Base-by-base conservation (phyloP, 2,113 vertebrate species). In the Cyanocitta stelleri region DNA sequence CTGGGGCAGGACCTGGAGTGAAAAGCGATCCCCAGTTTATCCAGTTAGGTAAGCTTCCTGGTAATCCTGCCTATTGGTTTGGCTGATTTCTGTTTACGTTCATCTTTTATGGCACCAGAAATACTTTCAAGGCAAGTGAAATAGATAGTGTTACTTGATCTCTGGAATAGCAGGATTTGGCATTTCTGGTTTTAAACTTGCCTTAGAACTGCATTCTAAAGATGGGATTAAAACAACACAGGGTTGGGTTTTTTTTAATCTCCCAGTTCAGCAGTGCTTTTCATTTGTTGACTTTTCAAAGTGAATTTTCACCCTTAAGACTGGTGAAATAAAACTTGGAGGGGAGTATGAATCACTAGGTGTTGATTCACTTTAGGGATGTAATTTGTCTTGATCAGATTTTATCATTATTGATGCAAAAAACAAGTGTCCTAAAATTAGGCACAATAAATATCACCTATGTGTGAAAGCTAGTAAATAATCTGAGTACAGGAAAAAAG, bases 11-110 rank as follows among this genome's bases (percentile, higher is more conserved):
- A 22, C 97, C 98, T 1, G 99, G 99, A 35, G 99, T 99, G 91
- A 99, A 98, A 98, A 99, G 99, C 0, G 99, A 99, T 32, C 96
- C 99, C 29, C 98, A 98, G 62, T 98, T 98, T 96, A 99, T 99
- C 97, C 99, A 99, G 87, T 94, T 99, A 52, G 99, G 99, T 99
- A 95, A 99, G 99, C 26, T 26, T 44, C 24, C 27, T 66, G 61
- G 46, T 64, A 79, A 81, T 64, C 64, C 48, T 59, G 1, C 33
- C 51, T 22, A 0, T 29, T 26, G 37, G 17, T 48, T n/a, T 75
- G 30, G 13, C 1, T n/a, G 17, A 29, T 55, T 75, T 26, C 67
- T 80, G 76, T 94, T 87, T 79, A n/a, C 61, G 61, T 81, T 93
- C 32, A 13, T 46, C 68, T 79, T 90, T 73, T 63, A 41, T 39